These are phyloP conservation scores for Microcebus tavaratra DNA, from an alignment of 2,113 vertebrate species.

Conservation along the genomic window DNA sequence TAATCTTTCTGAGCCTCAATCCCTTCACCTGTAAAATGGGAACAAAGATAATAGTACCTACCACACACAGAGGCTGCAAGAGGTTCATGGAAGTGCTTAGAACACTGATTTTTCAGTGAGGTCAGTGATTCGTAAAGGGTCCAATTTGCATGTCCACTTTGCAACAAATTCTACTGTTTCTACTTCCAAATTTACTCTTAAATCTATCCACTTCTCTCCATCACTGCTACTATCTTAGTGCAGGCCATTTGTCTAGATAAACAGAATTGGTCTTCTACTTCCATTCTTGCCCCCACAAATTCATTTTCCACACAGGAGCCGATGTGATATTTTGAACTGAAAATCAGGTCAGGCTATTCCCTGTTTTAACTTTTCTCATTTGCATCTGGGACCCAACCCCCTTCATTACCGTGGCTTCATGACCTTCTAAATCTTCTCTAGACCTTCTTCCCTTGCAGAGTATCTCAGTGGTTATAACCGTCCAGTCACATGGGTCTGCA, in stretches of 20 bases:
- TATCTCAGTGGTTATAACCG: not conserved
- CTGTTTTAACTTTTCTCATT: not conserved
- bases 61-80: not conserved
- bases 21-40: not conserved
- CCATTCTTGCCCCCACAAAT: not conserved
- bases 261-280: not conserved
- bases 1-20: not conserved
- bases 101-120: not conserved
- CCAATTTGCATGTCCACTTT: not conserved
- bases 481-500: not conserved
- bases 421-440: not conserved
- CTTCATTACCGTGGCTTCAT: not conserved
- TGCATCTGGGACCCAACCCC: not conserved
- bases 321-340: not conserved
- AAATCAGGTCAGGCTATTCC: not conserved
- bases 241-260: not conserved
- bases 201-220: not conserved
- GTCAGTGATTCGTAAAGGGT: not conserved
- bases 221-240: not conserved
- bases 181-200: not conserved
- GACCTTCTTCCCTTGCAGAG: not conserved
- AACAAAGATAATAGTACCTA: not conserved
- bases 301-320: not conserved
- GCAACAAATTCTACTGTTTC: not conserved
- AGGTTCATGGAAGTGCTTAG: not conserved